Percentiles rank a stretch among this genome's conserved stretches.
Conservation (phyloP, 2,113 vertebrate genomes). For the Globicephala melas region DNA sequence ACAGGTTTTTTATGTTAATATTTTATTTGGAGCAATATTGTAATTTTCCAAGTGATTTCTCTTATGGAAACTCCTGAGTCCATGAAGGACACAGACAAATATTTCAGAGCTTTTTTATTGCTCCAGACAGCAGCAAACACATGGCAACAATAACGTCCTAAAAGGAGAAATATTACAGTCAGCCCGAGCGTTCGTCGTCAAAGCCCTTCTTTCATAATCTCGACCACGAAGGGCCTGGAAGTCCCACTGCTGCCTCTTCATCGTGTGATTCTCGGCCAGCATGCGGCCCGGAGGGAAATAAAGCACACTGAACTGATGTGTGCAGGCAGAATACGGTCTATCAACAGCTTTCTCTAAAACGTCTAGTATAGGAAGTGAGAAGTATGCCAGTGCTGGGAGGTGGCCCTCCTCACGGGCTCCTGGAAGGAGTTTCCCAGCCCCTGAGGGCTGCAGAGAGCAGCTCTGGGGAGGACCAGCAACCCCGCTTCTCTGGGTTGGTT, state of each 20-base stretch:
- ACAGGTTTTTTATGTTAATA: constrained; percentile 70
- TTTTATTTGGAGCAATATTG: constrained; percentile 71
- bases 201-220: constrained; percentile 23
- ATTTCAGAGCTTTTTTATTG: constrained; percentile 62
- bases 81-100: constrained; percentile 55
- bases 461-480: background rate
- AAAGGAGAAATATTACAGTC: constrained; percentile 25
- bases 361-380: background rate
- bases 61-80: constrained; percentile 63
- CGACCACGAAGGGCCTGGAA: background rate
- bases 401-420: background rate
- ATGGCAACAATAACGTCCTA: constrained; percentile 63
- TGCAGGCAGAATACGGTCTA: constrained; percentile 16
- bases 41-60: constrained; percentile 72
- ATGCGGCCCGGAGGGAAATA: background rate
- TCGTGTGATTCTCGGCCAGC: constrained; percentile 36
- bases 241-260: background rate
- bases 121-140: constrained; percentile 61
- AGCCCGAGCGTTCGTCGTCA: background rate
- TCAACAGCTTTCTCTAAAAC: constrained; percentile 4
- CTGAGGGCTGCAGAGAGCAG: background rate
- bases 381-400: background rate
- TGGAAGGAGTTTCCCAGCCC: background rate
- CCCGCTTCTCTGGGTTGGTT: background rate
- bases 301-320: background rate